These are phyloP conservation scores for Micrasema minimum DNA, from an alignment of 1,140 invertebrate species.

Conservation along the genomic window DNA sequence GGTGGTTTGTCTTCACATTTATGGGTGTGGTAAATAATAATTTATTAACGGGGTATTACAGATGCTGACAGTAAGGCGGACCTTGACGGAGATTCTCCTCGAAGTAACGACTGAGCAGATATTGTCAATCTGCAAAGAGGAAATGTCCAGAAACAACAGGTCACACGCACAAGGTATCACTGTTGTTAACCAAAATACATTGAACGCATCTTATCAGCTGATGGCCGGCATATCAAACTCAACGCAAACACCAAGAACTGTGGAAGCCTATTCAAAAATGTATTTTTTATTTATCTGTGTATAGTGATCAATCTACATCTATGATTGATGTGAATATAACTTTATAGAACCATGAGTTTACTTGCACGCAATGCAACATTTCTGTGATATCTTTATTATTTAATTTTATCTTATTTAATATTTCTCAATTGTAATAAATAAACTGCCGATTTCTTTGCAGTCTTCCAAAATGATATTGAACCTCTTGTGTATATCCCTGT, in stretches of 20 bases:
- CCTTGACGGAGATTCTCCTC: constrained; percentile 91
- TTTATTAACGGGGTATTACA: no score
- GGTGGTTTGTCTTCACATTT: no score
- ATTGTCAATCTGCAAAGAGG: constrained; percentile 80
- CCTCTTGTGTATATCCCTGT: constrained; percentile 9
- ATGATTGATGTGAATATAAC: no score
- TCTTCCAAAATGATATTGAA: not conserved
- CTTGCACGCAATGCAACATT: constrained; percentile 48
- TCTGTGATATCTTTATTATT: constrained; percentile 10
- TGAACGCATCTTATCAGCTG: constrained; percentile 21
- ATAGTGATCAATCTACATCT: not conserved
- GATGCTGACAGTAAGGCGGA: constrained; percentile 89
- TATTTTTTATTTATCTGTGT: constrained; percentile 8
- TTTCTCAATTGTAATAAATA: constrained; percentile 2
- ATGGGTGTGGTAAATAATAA: no score
- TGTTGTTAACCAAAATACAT: constrained; percentile 47
- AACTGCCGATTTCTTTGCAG: not conserved
- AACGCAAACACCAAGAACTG: constrained; percentile 11
- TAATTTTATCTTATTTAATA: constrained; percentile 7
- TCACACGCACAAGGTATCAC: constrained; percentile 63
- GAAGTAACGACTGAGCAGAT: constrained; percentile 95
- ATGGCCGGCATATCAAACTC: constrained; percentile 5
- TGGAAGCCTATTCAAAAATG: not conserved
- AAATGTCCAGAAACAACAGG: constrained; percentile 64
- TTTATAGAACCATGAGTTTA: no score